Conservation (phyloP, 1,140 invertebrate species). For the Ostrea denselamellosa region DNA sequence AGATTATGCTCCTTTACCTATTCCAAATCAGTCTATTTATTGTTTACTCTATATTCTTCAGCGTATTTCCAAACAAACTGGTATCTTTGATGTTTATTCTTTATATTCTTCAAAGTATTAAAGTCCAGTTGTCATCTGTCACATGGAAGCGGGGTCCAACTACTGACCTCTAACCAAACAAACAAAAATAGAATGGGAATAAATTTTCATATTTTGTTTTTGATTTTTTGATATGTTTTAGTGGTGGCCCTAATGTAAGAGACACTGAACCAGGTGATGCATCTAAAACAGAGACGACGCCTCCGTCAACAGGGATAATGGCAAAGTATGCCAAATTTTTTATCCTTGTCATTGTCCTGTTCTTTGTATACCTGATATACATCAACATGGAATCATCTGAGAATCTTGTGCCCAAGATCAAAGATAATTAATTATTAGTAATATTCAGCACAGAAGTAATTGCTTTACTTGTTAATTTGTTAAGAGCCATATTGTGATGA, state of each 20-base stretch:
- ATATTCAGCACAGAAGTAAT: not conserved
- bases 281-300: not conserved
- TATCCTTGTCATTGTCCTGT: constrained; percentile 55
- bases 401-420: constrained; percentile 58
- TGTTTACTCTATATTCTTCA: no score
- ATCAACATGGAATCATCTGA: constrained; percentile 67
- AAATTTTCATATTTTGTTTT: no score
- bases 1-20: no score
- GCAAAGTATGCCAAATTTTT: constrained; percentile 61
- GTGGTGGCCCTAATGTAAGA: not conserved
- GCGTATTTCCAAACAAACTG: no score
- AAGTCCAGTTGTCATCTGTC: no score
- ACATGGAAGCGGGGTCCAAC: no score
- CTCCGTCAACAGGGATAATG: constrained; percentile 43
- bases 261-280: not conserved
- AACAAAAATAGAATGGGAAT: no score
- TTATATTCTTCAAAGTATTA: no score
- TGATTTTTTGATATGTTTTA: not conserved
- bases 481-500: not conserved
- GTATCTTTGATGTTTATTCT: no score
- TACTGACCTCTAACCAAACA: no score
- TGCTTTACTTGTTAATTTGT: no score
- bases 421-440: not conserved
- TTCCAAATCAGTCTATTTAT: no score
- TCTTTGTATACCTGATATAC: constrained; percentile 64